Evolutionary conservation across 2,113 vertebrate species (phyloP), one percentile per base, ranked within the genome.

Genomic region (Hemiprocne comata): DNA sequence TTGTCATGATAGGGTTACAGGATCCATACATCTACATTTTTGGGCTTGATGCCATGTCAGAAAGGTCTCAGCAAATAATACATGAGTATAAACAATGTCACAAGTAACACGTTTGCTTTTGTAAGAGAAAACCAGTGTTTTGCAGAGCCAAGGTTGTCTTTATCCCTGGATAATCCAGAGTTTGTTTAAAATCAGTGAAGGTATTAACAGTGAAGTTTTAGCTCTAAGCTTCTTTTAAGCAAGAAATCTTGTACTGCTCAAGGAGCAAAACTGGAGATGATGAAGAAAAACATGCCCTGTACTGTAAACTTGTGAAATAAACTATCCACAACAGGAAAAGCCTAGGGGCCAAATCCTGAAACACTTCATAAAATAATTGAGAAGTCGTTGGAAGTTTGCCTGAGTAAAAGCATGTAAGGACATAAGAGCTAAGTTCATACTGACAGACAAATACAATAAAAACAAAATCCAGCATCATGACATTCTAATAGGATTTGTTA

Each of bases 401-500:
- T 46, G 29, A 71, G 14, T 51, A 81, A 88, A 96, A 38, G 19
- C 31, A 53, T 3, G 6, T 93, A 60, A 86, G 79, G 60, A 81
- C 38, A 51, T 91, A 67, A 85, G 85, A 91, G 21, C 78, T 81
- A 71, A 93, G 72, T 85, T 92, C 75, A 54, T 86, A 60, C 33
- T 74, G 51, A 76, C 67, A 88, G 72, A 78, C 77, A 90, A 96
- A 80, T 84, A 70, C 46, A 86, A 55, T 85, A 64, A 91, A 94
- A 79, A 4, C 51, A 71, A 80, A 77, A 55, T 85, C 69, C 33
- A 74, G 25, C 34, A 48, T 44, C 71, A 88, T 84, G 82, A 90
- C 64, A 61, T 94, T 84, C 69, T 86, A 94, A 66, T 90, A 71
- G 88, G 82, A 50, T 95, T 81, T 86, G 31, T 94, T 92, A 92